Percentiles rank a stretch among this genome's conserved stretches.
These are phyloP conservation scores for Synergus japonicus DNA, from an alignment of 2,888 invertebrate genomes.

Conservation along the genomic window DNA sequence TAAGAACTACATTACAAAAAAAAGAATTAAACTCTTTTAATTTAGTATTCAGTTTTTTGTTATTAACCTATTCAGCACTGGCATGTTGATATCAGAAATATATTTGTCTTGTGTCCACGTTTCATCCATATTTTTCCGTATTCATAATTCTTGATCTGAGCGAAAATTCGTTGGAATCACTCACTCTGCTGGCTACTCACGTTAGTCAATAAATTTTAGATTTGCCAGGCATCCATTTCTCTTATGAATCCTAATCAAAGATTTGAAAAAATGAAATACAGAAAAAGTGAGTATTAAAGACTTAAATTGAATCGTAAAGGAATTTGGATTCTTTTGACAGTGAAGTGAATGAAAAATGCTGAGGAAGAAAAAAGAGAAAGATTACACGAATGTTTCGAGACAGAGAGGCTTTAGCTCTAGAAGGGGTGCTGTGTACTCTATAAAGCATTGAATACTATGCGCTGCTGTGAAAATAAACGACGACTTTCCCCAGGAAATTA, in stretches of 20 bases:
- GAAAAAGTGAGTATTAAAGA: neutral
- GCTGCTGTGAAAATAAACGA: slow-evolving; percentile 36
- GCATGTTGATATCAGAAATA: slow-evolving; percentile 59
- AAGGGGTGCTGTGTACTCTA: slow-evolving; percentile 6
- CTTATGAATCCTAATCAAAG: neutral
- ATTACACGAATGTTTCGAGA: slow-evolving; percentile 21
- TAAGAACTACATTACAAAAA: no score
- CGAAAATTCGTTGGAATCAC: slow-evolving; percentile 66
- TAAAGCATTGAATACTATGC: slow-evolving; percentile 21
- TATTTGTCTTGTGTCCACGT: slow-evolving; percentile 62
- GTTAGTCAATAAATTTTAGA: slow-evolving; percentile 56
- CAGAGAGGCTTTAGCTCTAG: slow-evolving; percentile 25
- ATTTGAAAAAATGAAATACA: neutral
- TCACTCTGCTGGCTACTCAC: slow-evolving; percentile 55
- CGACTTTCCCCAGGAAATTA: slow-evolving; percentile 12
- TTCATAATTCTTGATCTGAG: slow-evolving; percentile 66
- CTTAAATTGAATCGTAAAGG: neutral
- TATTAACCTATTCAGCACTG: slow-evolving; percentile 42
- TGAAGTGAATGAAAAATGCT: slow-evolving; percentile 1
- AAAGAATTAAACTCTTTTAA: neutral
- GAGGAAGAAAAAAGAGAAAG: neutral
- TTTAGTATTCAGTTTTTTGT: neutral
- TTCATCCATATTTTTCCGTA: slow-evolving; percentile 60
- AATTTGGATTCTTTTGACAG: neutral
- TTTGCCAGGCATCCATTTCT: slow-evolving; percentile 5